These are phyloP conservation scores for Chelonus insularis DNA, from an alignment of 1,140 invertebrate species.

Conservation along the genomic window DNA sequence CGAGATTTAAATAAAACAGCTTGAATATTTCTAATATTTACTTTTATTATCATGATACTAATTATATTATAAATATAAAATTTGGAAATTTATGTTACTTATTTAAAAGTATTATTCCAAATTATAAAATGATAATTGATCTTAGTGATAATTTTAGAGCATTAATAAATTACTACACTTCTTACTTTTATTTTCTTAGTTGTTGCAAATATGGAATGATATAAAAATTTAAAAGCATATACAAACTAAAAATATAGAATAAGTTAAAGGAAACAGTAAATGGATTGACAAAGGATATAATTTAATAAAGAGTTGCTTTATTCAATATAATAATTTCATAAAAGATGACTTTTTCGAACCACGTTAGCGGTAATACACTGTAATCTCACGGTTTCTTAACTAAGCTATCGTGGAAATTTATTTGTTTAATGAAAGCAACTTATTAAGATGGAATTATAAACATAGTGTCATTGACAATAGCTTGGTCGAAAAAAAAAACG, in stretches of 20 bases:
- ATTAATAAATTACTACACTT: too few species aligned
- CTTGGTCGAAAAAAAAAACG: slow-evolving; percentile 27
- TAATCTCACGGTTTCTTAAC: slow-evolving; percentile 20
- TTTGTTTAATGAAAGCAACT: slow-evolving; percentile 24
- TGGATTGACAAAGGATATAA: slow-evolving; percentile 1
- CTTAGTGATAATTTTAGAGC: too few species aligned
- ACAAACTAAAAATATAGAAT: not conserved
- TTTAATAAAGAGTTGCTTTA: slow-evolving; percentile 25
- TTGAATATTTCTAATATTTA: too few species aligned
- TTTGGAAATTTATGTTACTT: too few species aligned
- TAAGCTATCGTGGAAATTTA: slow-evolving; percentile 21
- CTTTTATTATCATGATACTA: too few species aligned
- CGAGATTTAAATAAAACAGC: too few species aligned
- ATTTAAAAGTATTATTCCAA: too few species aligned
- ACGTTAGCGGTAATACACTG: slow-evolving; percentile 40
- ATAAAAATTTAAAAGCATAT: not conserved
- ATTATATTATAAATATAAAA: too few species aligned
- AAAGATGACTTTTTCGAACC: slow-evolving; percentile 37
- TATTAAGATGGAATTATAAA: slow-evolving; percentile 19
- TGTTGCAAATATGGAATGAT: not conserved
- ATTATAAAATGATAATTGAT: too few species aligned
- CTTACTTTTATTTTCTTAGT: too few species aligned
- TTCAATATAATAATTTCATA: slow-evolving; percentile 50
- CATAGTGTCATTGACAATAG: slow-evolving; percentile 1
- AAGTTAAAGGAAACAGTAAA: not conserved